Base-by-base conservation (phyloP, 1,140 invertebrate species). In the Aphis craccivora region DNA sequence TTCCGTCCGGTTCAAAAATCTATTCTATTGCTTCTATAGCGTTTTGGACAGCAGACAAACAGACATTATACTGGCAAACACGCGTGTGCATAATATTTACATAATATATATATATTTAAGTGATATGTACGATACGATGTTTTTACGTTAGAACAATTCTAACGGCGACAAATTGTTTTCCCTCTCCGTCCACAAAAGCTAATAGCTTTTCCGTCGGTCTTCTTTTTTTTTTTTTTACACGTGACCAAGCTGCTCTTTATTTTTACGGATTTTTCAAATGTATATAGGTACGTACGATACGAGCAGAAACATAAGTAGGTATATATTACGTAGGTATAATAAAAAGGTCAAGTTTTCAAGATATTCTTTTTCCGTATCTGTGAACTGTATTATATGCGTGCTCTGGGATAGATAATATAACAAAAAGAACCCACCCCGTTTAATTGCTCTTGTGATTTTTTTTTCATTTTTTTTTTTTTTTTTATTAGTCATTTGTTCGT, bases 301-400 rank as follows among this genome's bases (percentile, higher is more conserved):
- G 18, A 25, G 37, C 53, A 89, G n/a, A 53, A n/a, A 89, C 8
- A 89, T 76, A 89, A 53, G 51, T 76, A 89, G 37, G 51, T 53
- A 53, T 53, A 89, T 22, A 88, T 86, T 51, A 88, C 8, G 48
- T 87, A 87, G 5, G 23, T 86, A 86, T 48, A 88, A 35, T 51
- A 51, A 88, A 89, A 89, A 23, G n/a, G 48, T 89, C 87, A 45
- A 86, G 60, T 25, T 30, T 45, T 76, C 43, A 23, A 35, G 40
- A 43, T 93, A 55, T n/a, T 30, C 37, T 45, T 81, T 55, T 30
- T 94, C 7, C 8, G 9, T 88, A n/a, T 55, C 94, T 94, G 94
- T 2, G 14, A 2, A 11, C 30, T 14, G 53, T 60, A 25, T 60
- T n/a, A 14, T 37, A 18, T 25, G 86, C 35, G 25, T 60, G 55